Conservation (phyloP, 2,113 vertebrate genomes). For the Muntiacus muntjak region DNA sequence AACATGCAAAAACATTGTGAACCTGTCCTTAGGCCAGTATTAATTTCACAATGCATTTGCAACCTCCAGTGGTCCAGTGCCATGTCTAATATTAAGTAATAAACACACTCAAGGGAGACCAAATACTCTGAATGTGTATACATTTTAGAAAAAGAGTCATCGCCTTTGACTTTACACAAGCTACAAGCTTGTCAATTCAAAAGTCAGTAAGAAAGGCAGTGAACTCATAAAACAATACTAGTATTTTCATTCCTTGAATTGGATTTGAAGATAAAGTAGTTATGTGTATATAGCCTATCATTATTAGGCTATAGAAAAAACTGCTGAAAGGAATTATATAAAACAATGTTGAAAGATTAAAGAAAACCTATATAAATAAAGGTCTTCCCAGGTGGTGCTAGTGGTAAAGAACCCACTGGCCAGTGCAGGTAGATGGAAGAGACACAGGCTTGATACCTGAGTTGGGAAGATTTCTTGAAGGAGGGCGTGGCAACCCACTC, state of each 20-base stretch:
- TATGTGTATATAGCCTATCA: not conserved
- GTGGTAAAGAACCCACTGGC: not conserved
- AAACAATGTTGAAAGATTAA: not conserved
- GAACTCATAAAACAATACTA: not conserved
- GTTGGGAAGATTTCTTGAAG: not conserved
- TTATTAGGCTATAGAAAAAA: not conserved
- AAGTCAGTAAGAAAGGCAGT: not conserved
- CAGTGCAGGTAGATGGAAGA: not conserved
- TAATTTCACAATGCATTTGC: not conserved
- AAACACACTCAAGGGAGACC: not conserved
- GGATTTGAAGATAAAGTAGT: not conserved
- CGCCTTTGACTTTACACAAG: not conserved
- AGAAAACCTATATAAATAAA: not conserved
- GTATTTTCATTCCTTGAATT: not conserved
- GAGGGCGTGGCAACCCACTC: not conserved
- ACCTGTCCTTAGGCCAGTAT: not conserved
- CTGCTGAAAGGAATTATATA: not conserved
- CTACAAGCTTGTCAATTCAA: not conserved
- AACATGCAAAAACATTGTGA: not conserved
- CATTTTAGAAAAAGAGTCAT: not conserved
- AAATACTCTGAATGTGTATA: not conserved
- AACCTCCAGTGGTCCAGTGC: not conserved
- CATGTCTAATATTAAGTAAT: not conserved
- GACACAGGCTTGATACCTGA: not conserved
- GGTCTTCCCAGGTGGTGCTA: not conserved